These are phyloP conservation scores for Catajapyx aquilonaris DNA, from an alignment of 1,140 invertebrate species.

Conservation along the genomic window DNA sequence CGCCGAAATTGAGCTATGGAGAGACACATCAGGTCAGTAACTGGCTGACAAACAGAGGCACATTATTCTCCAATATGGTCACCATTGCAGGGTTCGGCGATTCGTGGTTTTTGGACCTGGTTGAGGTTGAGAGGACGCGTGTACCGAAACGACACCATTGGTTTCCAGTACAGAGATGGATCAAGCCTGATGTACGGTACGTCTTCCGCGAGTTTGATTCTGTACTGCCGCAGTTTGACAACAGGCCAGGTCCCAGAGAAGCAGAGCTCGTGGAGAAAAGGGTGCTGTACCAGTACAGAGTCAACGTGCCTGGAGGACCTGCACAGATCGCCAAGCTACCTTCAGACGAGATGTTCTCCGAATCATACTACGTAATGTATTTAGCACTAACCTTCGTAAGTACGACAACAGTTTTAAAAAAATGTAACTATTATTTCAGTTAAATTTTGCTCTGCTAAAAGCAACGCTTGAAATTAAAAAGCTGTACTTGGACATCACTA, in stretches of 20 bases:
- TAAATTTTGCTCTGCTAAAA: slow-evolving; percentile 23
- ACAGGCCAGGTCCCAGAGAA: slow-evolving; percentile 17
- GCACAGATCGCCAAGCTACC: slow-evolving; percentile 19
- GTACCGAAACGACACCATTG: slow-evolving; percentile 10
- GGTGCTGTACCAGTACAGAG: slow-evolving; percentile 16
- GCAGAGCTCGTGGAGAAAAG: slow-evolving; percentile 20
- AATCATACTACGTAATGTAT: neutral
- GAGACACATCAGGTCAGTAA: slow-evolving; percentile 9
- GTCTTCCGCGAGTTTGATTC: slow-evolving; percentile 22
- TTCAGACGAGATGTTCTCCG: neutral
- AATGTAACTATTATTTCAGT: no score
- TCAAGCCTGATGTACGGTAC: slow-evolving; percentile 20
- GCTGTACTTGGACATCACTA: slow-evolving; percentile 18
- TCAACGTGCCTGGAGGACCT: slow-evolving; percentile 19
- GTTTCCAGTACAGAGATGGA: slow-evolving; percentile 26
- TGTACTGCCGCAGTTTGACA: slow-evolving; percentile 22
- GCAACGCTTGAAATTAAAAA: slow-evolving; percentile 18
- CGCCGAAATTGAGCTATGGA: slow-evolving; percentile 11
- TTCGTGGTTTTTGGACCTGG: slow-evolving; percentile 12
- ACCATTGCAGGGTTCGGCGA: slow-evolving; percentile 12
- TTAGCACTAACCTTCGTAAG: no score
- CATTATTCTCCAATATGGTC: slow-evolving; percentile 2
- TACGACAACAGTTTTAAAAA: no score
- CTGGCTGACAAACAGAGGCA: neutral
- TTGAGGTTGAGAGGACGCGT: slow-evolving; percentile 11